phyloP scores from a whole-genome alignment of 2,797 vertebrate genomes.

The Apodemus agrarius region DNA sequence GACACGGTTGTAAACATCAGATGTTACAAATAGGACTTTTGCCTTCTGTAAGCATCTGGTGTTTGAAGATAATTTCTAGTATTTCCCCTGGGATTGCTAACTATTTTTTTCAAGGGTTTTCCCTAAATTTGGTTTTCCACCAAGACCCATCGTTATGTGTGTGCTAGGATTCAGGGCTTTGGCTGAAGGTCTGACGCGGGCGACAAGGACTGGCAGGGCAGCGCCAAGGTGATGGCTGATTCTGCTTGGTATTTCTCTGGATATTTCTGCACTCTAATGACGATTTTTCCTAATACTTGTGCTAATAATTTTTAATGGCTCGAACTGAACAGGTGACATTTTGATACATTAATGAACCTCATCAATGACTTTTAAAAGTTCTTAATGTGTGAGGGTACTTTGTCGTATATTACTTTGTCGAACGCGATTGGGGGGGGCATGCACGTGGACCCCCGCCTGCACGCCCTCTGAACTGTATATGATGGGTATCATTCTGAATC shows the following conservation, averaged over 20 bases:
- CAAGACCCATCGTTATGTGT: not conserved
- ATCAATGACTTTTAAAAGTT: constrained; percentile 75
- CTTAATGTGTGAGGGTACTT: not conserved
- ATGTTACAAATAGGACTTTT: not conserved
- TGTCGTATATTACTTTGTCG: not conserved
- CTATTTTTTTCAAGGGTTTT: not conserved
- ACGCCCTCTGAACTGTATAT: rapidly evolving
- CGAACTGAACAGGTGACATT: constrained; percentile 69
- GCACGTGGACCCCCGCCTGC: rapidly evolving
- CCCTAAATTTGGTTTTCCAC: not conserved
- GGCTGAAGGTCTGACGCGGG: not conserved
- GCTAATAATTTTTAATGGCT: constrained; percentile 72
- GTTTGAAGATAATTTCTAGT: not conserved
- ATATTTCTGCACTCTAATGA: constrained; percentile 54
- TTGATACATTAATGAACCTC: constrained; percentile 71
- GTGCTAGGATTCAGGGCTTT: not conserved
- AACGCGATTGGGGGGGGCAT: not conserved
- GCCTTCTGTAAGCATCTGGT: rapidly evolving
- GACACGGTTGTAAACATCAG: too few species aligned
- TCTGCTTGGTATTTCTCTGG: not conserved
- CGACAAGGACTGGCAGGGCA: not conserved
- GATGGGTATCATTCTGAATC: rapidly evolving
- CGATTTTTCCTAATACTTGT: constrained; percentile 61
- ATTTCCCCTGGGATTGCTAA: not conserved
- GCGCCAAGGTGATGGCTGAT: not conserved